Base-by-base conservation (phyloP, 2,888 invertebrate species). In the Zelleria hepariella region DNA sequence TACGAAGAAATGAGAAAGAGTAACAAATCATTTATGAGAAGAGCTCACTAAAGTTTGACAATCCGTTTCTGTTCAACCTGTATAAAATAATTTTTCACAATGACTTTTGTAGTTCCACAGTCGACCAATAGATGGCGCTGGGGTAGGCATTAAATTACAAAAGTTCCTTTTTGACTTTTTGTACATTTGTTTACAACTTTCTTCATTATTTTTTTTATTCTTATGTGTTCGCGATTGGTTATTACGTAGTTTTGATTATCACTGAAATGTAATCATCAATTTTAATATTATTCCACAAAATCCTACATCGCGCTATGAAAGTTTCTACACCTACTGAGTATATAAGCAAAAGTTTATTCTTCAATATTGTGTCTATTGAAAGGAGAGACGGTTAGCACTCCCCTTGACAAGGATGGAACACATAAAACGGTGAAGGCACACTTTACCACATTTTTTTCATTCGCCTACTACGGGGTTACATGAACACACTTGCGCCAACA, bases 321-420 rank as follows among this genome's bases (percentile, higher is more conserved):
- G 60, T 68, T 66, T 68, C 67, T 56, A 7, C 5, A 2, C 1
- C 2, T 5, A 10, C 25, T 67, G 20, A 58, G 63, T 70, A 70
- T 72, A 70, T 70, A 70, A 66, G 55, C 5, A 60, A 6, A 49
- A 10, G 27, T 23, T 48, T 24, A 6, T 20, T 8, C 8, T 6
- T 5, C 1, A 15, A 2, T 18, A 20, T 48, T 62, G 96, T 96
- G 96, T 96, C 93, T 95, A 96, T 96, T 95, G 94, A 96, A 96
- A 97, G 97, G 97, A 97, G 97, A 97, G 97, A 94, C 90, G 93
- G 94, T 95, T 95, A 94, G 94, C 94, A 94, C 94, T 95, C 94
- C 94, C 94, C 96, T 97, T 93, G 96, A 96, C 95, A 96, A 97
- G 95, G 95, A 95, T 94, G 95, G 95, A 82, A 75, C 78, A 82